phyloP scores from a whole-genome alignment of 2,113 vertebrate genomes.

The Tympanuchus pallidicinctus region DNA sequence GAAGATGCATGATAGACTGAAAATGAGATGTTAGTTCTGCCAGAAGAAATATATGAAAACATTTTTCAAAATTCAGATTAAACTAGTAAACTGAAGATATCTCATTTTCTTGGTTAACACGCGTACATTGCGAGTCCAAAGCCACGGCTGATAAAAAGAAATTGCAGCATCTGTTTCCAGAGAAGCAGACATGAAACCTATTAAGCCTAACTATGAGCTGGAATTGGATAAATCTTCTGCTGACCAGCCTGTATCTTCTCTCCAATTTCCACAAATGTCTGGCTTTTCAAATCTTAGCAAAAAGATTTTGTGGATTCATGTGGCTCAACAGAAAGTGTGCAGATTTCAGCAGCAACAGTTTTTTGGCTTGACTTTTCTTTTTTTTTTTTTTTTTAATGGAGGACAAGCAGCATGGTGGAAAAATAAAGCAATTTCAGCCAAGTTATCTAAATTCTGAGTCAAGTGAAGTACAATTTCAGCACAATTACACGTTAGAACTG shows the following conservation, averaged over 20 bases:
- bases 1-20: background rate
- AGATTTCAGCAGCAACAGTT: background rate
- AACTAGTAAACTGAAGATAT: conserved; percentile 21
- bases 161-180: background rate
- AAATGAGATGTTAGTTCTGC: background rate
- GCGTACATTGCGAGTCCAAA: background rate
- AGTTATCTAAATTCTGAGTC: conserved; percentile 13
- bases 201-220: background rate
- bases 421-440: conserved; percentile 16
- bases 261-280: background rate
- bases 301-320: background rate
- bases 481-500: background rate
- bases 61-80: background rate
- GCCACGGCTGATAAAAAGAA: background rate
- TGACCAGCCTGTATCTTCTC: background rate
- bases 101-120: conserved; percentile 25
- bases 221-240: conserved; percentile 35
- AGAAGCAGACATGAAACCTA: background rate
- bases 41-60: background rate
- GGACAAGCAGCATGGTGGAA: background rate
- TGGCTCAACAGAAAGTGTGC: background rate
- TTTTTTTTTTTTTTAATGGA: background rate
- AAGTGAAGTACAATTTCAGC: conserved; percentile 22
- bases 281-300: background rate
- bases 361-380: background rate